Conservation (phyloP, 2,113 vertebrate genomes). For the Prochilodus magdalenae region DNA sequence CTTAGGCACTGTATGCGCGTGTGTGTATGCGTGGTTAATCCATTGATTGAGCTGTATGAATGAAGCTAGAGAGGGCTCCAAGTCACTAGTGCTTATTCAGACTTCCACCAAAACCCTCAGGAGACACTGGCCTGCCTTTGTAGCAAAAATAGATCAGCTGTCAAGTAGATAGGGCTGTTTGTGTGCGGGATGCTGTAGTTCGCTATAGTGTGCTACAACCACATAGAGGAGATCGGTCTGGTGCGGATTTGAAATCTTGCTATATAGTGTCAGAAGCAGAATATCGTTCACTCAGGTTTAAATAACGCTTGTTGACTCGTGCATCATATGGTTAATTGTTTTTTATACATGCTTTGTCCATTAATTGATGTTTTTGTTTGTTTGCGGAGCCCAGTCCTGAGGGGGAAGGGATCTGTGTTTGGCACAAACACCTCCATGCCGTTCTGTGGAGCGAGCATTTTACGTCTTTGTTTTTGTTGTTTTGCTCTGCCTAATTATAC, state of each 20-base stretch:
- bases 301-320: constrained; percentile 7
- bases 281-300: constrained; percentile 9
- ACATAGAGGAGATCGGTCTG: not conserved
- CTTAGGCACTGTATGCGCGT: constrained; percentile 22
- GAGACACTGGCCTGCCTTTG: constrained; percentile 39
- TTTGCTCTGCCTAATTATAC: constrained; percentile 49
- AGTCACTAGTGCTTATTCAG: constrained; percentile 42
- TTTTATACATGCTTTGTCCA: constrained; percentile 18
- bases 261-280: not conserved
- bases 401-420: constrained; percentile 18
- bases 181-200: constrained; percentile 18
- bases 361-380: constrained; percentile 41
- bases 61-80: constrained; percentile 35
- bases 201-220: constrained; percentile 7
- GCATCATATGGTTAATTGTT: constrained; percentile 1
- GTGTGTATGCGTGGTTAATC: constrained; percentile 12
- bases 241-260: not conserved
- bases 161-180: constrained; percentile 13
- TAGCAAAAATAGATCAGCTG: constrained; percentile 33
- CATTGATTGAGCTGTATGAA: constrained; percentile 50
- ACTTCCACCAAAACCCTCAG: constrained; percentile 34
- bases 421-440: constrained; percentile 27
- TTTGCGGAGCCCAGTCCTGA: constrained; percentile 19
- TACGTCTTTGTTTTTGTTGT: constrained; percentile 50
- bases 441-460: constrained; percentile 24